phyloP scores from a whole-genome alignment of 2,797 vertebrate species.

The Acestrorhynchus altus region DNA sequence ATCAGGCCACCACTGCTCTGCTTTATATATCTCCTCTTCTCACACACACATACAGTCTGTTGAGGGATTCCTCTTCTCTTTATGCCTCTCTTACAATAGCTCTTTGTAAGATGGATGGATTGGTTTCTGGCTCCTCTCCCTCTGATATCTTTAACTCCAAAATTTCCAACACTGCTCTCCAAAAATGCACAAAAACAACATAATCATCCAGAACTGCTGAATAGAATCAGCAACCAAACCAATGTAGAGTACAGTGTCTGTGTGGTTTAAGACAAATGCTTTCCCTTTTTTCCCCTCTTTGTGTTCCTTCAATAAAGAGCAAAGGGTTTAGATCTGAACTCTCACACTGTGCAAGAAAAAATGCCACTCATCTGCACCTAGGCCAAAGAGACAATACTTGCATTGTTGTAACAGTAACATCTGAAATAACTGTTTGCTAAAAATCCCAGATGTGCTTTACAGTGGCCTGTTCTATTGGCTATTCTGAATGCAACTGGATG shows the following conservation, averaged over 20 bases:
- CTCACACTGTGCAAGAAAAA: not conserved
- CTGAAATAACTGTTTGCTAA: not conserved
- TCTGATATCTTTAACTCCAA: conserved; percentile 46
- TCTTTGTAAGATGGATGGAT: conserved; percentile 64
- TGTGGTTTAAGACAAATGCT: too few relatives aligned
- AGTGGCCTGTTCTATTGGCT: not conserved
- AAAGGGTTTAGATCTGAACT: not conserved
- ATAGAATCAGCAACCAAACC: not conserved
- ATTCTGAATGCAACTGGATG: not conserved
- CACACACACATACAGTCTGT: conserved; percentile 17
- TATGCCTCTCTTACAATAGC: conserved; percentile 62
- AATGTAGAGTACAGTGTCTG: not conserved
- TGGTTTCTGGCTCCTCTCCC: conserved; percentile 19
- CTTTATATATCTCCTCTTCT: not conserved
- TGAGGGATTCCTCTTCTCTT: conserved; percentile 58
- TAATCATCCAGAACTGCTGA: not conserved
- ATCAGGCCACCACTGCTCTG: not conserved
- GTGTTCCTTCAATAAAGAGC: not conserved
- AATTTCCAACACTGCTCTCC: conserved; percentile 7
- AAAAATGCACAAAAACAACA: conserved; percentile 4
- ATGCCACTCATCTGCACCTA: not conserved
- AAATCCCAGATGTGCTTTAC: conserved; percentile 19
- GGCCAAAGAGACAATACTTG: conserved; percentile 7
- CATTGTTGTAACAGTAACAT: conserved; percentile 5
- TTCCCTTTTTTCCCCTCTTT: not conserved